Percentiles rank a stretch among this genome's conserved stretches.
These are phyloP conservation scores for Lynx canadensis DNA, from an alignment of 2,113 vertebrate genomes.

Conservation along the genomic window DNA sequence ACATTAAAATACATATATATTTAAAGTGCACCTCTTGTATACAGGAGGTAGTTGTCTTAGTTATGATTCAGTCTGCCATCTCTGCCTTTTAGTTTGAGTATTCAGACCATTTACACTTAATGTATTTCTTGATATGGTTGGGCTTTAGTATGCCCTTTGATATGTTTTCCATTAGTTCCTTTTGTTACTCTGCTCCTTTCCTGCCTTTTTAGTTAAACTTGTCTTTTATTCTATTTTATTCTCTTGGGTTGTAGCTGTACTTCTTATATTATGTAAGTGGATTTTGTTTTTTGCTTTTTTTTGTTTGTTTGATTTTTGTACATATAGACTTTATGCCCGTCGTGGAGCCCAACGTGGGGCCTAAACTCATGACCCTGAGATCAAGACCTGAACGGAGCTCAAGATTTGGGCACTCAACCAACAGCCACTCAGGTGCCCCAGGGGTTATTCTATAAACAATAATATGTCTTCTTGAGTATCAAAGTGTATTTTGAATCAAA, in stretches of 20 bases:
- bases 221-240: neutral
- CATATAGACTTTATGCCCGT: too few species aligned
- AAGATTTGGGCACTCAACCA: too few species aligned
- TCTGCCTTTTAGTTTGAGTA: neutral
- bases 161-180: neutral
- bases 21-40: neutral
- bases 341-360: too few species aligned
- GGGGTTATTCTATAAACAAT: neutral
- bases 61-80: neutral
- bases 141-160: neutral
- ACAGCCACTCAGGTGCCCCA: too few species aligned
- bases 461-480: neutral
- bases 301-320: too few species aligned
- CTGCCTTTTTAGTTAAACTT: neutral
- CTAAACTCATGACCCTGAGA: too few species aligned
- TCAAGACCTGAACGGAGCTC: too few species aligned
- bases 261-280: neutral
- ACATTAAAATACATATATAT: too few species aligned
- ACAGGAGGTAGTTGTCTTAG: neutral
- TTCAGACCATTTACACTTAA: neutral
- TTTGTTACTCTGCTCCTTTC: neutral
- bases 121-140: neutral
- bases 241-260: neutral
- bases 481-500: neutral
- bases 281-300: too few species aligned